A percentile compares a stretch with the other conserved stretches of the same genome.
Conservation (phyloP, 2,888 invertebrate species). For the Aquatica leii region DNA sequence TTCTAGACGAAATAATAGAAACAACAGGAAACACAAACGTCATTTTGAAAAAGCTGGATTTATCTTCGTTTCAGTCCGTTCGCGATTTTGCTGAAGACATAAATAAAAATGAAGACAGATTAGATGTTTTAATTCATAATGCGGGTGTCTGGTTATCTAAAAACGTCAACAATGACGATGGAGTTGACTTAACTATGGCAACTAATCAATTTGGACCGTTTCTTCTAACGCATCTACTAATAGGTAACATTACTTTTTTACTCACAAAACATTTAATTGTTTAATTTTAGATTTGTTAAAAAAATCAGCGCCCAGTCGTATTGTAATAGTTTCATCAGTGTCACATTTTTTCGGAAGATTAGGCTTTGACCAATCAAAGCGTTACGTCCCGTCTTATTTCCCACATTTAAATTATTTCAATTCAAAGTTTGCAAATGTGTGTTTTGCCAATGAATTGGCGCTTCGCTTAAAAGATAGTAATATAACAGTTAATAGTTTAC, state of each 20-base stretch:
- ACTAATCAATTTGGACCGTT: slow-evolving; percentile 96
- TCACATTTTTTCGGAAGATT: slow-evolving; percentile 77
- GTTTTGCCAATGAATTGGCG: slow-evolving; percentile 55
- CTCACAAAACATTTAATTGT: background rate
- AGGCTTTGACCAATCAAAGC: slow-evolving; percentile 75
- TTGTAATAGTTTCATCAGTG: slow-evolving; percentile 48
- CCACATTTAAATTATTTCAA: slow-evolving; percentile 81
- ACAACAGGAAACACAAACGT: slow-evolving; percentile 76
- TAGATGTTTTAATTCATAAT: slow-evolving; percentile 89
- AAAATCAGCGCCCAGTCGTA: slow-evolving; percentile 52
- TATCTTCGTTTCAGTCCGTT: slow-evolving; percentile 80
- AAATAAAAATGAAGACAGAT: slow-evolving; percentile 72
- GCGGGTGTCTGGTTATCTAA: slow-evolving; percentile 83
- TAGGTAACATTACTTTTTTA: slow-evolving; percentile 62
- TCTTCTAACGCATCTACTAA: slow-evolving; percentile 87
- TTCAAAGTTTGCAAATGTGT: slow-evolving; percentile 70
- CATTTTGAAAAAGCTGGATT: slow-evolving; percentile 76
- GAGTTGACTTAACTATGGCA: slow-evolving; percentile 88
- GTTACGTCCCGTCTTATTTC: slow-evolving; percentile 72
- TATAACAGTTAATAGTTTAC: slow-evolving; percentile 56
- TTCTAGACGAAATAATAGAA: slow-evolving; percentile 75
- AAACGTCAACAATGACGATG: slow-evolving; percentile 76
- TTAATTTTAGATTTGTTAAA: slow-evolving; percentile 53
- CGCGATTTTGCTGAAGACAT: slow-evolving; percentile 86
- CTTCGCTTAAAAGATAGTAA: slow-evolving; percentile 50